A percentile compares a stretch with the other conserved stretches of the same genome.
Evolutionary conservation across 2,797 vertebrate species (phyloP).

Genomic region (Eremophila alpestris): DNA sequence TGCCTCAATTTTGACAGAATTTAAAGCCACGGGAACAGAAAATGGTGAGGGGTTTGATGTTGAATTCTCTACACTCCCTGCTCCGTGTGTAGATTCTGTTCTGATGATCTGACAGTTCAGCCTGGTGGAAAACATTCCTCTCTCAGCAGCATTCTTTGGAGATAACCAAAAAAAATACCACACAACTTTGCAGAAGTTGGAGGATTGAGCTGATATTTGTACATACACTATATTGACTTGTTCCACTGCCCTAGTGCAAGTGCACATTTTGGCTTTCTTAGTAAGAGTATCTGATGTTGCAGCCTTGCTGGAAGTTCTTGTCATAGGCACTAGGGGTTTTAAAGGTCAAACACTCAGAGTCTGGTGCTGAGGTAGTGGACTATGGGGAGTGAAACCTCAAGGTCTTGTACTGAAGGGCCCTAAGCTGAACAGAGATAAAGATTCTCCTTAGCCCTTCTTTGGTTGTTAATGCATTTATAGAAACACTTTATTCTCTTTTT

Average conservation of each 20-base stretch:
- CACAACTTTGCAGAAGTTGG: neutral
- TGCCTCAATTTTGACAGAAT: neutral
- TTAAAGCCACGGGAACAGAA: neutral
- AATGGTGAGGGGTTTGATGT: neutral
- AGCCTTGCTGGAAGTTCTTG: neutral
- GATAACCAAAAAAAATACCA: neutral
- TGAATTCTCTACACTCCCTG: neutral
- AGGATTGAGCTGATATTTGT: neutral
- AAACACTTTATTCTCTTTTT: neutral
- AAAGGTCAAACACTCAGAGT: neutral
- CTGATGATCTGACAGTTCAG: neutral
- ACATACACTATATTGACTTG: neutral
- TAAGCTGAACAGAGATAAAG: neutral
- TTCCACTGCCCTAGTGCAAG: neutral
- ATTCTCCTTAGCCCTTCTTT: neutral
- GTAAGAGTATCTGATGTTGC: neutral
- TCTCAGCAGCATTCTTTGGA: neutral
- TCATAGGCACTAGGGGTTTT: neutral
- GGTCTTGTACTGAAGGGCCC: neutral
- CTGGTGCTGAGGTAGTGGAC: neutral
- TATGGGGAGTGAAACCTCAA: neutral
- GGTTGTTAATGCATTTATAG: neutral
- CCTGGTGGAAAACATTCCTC: neutral
- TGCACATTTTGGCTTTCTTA: neutral
- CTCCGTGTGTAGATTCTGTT: neutral